phyloP scores from a whole-genome alignment of 2,888 invertebrate genomes.

The Eurytoma adleriae region DNA sequence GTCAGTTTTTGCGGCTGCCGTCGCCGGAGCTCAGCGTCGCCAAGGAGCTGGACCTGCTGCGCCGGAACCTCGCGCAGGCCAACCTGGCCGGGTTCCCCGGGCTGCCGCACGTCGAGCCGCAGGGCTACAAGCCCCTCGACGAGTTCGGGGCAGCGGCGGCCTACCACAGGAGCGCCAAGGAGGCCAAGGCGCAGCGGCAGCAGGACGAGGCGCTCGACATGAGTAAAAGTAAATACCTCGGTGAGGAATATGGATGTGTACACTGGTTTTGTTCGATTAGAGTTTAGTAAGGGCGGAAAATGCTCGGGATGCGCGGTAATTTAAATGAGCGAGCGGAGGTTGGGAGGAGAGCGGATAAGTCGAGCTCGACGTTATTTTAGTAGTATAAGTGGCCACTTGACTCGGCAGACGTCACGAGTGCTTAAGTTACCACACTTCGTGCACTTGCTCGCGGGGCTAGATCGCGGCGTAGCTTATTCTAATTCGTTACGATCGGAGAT shows the following conservation, averaged over 20 bases:
- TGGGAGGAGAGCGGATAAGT: slow-evolving; percentile 63
- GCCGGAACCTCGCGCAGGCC: slow-evolving; percentile 70
- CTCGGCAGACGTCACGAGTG: slow-evolving; percentile 75
- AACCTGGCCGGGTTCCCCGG: slow-evolving; percentile 66
- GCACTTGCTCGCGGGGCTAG: slow-evolving; percentile 67
- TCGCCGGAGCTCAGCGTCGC: slow-evolving; percentile 68
- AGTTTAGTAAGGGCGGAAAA: not conserved
- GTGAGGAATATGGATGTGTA: slow-evolving; percentile 64
- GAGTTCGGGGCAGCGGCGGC: slow-evolving; percentile 60
- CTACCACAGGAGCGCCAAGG: slow-evolving; percentile 51
- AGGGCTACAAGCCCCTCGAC: slow-evolving; percentile 67
- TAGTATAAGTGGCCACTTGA: slow-evolving; percentile 75
- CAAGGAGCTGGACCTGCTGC: slow-evolving; percentile 70
- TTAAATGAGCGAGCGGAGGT: slow-evolving; percentile 60
- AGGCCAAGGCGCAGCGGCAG: slow-evolving; percentile 58
- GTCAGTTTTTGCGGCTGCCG: slow-evolving; percentile 64
- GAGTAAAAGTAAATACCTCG: slow-evolving; percentile 74
- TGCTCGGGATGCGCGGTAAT: not conserved
- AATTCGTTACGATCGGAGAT: slow-evolving; percentile 22
- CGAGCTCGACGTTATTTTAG: slow-evolving; percentile 76
- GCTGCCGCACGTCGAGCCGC: slow-evolving; percentile 58
- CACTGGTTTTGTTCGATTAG: not conserved
- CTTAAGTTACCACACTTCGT: slow-evolving; percentile 62
- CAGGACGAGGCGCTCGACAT: slow-evolving; percentile 74
- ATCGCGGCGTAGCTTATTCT: slow-evolving; percentile 53